Conservation (phyloP, 2,797 vertebrate genomes). For the Epinephelus coioides region DNA sequence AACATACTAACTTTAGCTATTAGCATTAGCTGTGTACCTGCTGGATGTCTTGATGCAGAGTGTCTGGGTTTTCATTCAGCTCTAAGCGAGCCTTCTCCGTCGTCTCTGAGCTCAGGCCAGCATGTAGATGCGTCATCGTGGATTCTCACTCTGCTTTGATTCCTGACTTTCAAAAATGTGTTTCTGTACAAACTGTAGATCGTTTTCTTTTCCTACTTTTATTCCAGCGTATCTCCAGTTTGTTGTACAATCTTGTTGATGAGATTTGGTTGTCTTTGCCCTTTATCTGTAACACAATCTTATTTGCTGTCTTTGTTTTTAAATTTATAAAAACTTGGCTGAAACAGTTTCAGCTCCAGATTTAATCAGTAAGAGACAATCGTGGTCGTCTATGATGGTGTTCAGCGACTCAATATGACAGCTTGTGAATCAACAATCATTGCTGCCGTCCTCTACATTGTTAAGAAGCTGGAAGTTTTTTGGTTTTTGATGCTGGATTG, state of each 20-base stretch:
- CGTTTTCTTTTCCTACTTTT: background rate
- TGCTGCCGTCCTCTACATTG: slow-evolving; percentile 38
- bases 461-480: background rate
- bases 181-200: background rate
- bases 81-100: slow-evolving; percentile 96
- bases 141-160: background rate
- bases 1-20: background rate
- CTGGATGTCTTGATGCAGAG: slow-evolving; percentile 97
- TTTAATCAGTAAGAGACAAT: slow-evolving; percentile 35
- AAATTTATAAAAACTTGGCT: too few relatives aligned
- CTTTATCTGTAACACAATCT: slow-evolving; percentile 46
- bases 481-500: background rate
- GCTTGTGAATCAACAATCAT: slow-evolving; percentile 40
- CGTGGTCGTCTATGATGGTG: slow-evolving; percentile 15
- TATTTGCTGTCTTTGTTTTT: slow-evolving; percentile 27
- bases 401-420: background rate
- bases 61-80: slow-evolving; percentile 98
- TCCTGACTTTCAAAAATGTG: background rate
- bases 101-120: slow-evolving; percentile 94
- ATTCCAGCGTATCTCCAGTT: background rate
- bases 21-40: slow-evolving; percentile 55
- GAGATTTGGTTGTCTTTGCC: slow-evolving; percentile 8
- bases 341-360: background rate
- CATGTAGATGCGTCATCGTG: slow-evolving; percentile 95
- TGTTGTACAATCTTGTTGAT: background rate